Evolutionary conservation across 2,888 invertebrate genomes (phyloP), one percentile per base, ranked within the genome.

Genomic region (Thereva unica): DNA sequence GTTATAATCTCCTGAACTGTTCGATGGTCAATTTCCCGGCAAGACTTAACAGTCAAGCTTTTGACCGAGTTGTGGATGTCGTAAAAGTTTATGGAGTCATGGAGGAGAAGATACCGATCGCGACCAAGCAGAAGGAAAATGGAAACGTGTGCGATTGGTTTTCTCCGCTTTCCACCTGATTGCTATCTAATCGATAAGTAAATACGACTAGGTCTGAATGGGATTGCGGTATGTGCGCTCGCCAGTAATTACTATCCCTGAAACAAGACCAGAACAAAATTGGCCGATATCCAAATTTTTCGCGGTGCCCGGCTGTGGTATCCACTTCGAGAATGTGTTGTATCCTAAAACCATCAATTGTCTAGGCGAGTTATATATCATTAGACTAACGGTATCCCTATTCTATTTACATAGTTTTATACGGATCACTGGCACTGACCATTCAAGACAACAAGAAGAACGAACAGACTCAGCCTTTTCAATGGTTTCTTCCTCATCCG

Each of bases 401-500:
- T 37, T 59, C 42, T 59, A 59, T 59, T 59, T 53, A 53, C 53
- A 50, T 50, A 50, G 50, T 23, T 50, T 50, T 50, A 50, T 50
- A 50, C 38, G 37, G 37, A 47, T 37, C 47, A 59, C 57, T 59
- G 45, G 35, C n/a, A n/a, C 12, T 37, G 9, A 35, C 57, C 57
- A 59, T 59, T 59, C 34, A 53, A 55, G 44, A 45, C 54, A 55
- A 23, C 23, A 23, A 23, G 23, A 23, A n/a, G n/a, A n/a, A n/a
- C 2, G 23, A 23, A 23, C 1, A 23, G 2, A 23, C 23, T 23
- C 23, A 2, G 2, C 23, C 49, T 47, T 53, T 55, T 67, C 47
- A 59, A 59, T 59, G 57, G 47, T 23, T 47, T 45, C 57, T 59
- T 59, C 57, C 57, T 59, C 47, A 47, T 59, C 57, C 47, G 45